phyloP scores from a whole-genome alignment of 2,888 invertebrate genomes.

The Dolichopus griseipennis region DNA sequence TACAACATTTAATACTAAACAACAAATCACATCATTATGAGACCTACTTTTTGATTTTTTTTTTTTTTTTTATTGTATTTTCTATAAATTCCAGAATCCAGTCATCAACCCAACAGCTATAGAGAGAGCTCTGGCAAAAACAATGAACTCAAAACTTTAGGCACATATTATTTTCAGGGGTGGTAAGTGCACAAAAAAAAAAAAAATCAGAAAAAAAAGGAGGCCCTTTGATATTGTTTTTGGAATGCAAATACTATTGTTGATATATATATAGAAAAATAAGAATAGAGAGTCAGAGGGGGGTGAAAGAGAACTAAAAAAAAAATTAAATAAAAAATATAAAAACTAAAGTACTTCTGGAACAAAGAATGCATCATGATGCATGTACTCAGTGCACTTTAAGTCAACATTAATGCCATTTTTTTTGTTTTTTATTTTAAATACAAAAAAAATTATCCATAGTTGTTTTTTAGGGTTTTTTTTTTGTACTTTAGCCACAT shows the following conservation, averaged over 20 bases:
- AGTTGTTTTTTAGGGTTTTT: too few species aligned
- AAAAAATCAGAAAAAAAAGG: too few species aligned
- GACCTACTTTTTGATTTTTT: not conserved
- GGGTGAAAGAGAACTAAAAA: too few species aligned
- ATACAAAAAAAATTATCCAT: not conserved
- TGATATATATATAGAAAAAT: too few species aligned
- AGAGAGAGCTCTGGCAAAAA: not conserved
- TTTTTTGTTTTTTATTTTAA: too few species aligned
- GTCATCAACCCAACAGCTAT: too few species aligned
- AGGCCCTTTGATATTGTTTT: too few species aligned
- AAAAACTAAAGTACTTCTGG: not conserved
- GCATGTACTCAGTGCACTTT: constrained; percentile 1
- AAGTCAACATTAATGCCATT: constrained; percentile 4
- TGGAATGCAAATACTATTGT: too few species aligned
- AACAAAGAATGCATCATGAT: not conserved
- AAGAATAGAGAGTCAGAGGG: too few species aligned
- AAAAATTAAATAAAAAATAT: too few species aligned
- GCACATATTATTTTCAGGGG: not conserved
- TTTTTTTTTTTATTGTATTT: too few species aligned
- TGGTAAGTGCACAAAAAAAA: not conserved
- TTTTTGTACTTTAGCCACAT: not conserved
- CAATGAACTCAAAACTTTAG: not conserved
- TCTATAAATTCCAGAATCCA: too few species aligned
- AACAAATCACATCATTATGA: constrained; percentile 6
- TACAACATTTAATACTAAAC: not conserved